Percentiles rank a stretch among this genome's conserved stretches.
These are phyloP conservation scores for Menura novaehollandiae DNA, from an alignment of 2,113 vertebrate species.

Conservation along the genomic window DNA sequence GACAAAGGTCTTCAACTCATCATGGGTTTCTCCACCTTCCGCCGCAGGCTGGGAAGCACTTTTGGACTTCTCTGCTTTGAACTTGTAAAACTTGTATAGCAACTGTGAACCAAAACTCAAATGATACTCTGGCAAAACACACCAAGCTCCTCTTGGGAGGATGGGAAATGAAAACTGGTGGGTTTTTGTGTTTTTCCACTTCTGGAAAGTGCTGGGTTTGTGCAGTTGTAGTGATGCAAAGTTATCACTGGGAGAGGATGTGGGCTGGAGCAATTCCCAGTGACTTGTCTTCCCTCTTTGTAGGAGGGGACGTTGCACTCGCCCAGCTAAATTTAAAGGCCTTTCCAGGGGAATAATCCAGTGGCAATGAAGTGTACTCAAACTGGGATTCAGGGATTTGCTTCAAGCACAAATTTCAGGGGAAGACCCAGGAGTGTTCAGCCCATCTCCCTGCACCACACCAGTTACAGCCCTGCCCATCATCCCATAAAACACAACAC, in stretches of 20 bases:
- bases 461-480: not conserved
- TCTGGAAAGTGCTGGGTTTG: not conserved
- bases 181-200: not conserved
- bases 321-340: not conserved
- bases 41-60: not conserved
- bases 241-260: not conserved
- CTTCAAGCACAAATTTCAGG: not conserved
- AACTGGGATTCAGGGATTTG: not conserved
- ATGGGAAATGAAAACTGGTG: not conserved
- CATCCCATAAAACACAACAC: rapidly evolving
- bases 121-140: not conserved
- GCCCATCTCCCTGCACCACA: not conserved
- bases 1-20: not conserved
- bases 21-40: not conserved
- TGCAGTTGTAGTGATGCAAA: not conserved
- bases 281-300: not conserved
- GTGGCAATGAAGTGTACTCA: not conserved
- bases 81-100: constrained; percentile 13
- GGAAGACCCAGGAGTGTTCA: not conserved
- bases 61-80: not conserved
- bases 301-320: not conserved
- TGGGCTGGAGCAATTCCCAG: not conserved
- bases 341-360: not conserved
- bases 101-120: not conserved
- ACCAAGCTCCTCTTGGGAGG: not conserved